These are phyloP conservation scores for Nudaria mundana DNA, from an alignment of 2,888 invertebrate species.

Conservation along the genomic window DNA sequence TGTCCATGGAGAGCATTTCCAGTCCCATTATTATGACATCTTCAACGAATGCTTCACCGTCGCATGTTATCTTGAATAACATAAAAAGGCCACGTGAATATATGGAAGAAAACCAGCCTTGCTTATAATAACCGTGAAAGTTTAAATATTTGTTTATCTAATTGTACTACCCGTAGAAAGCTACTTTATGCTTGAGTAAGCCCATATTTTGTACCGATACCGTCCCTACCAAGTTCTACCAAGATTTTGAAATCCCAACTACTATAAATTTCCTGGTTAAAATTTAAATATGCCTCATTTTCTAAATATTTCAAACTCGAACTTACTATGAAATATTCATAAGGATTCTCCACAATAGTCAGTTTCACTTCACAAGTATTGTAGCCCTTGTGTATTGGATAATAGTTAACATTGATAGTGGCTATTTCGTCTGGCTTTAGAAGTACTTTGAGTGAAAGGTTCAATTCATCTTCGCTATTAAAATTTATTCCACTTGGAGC, in stretches of 20 bases:
- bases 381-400: constrained; percentile 59
- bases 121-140: too few relatives aligned
- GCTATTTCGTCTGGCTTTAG: constrained; percentile 50
- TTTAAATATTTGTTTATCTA: too few relatives aligned
- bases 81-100: background rate
- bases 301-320: too few relatives aligned
- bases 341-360: constrained; percentile 62
- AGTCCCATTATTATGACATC: constrained; percentile 66
- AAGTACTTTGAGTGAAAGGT: constrained; percentile 40
- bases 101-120: too few relatives aligned
- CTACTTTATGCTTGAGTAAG: too few relatives aligned
- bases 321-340: constrained; percentile 64
- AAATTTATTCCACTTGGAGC: constrained; percentile 5
- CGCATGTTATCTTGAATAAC: constrained; percentile 55
- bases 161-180: too few relatives aligned
- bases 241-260: too few relatives aligned
- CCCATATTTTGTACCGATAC: too few relatives aligned
- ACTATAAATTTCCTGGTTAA: too few relatives aligned
- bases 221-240: too few relatives aligned
- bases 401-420: constrained; percentile 50
- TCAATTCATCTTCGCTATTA: constrained; percentile 39
- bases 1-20: constrained; percentile 70
- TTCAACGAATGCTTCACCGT: constrained; percentile 73
- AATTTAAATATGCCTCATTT: too few relatives aligned
- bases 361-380: constrained; percentile 59